Evolutionary conservation across 2,113 vertebrate genomes (phyloP).

Genomic region (Callorhinus ursinus): DNA sequence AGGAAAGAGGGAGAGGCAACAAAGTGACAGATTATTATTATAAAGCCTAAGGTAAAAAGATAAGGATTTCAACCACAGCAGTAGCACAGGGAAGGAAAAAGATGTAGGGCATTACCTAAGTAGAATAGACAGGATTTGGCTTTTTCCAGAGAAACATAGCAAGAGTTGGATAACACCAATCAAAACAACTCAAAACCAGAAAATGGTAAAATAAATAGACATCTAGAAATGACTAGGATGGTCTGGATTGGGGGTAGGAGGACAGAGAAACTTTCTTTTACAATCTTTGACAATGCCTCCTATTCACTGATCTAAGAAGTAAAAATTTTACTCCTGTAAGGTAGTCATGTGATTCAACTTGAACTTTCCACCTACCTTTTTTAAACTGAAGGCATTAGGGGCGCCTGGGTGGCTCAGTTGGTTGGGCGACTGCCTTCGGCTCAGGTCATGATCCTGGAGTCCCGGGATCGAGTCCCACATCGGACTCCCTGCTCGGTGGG

Average conservation of each 20-base stretch:
- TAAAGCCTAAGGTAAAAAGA: not conserved
- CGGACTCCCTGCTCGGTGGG: too few relatives aligned
- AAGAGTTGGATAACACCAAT: not conserved
- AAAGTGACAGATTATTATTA: not conserved
- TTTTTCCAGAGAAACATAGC: slow-evolving; percentile 46
- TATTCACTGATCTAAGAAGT: slow-evolving; percentile 32
- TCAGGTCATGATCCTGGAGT: too few relatives aligned
- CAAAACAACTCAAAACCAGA: slow-evolving; percentile 46
- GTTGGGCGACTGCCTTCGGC: too few relatives aligned
- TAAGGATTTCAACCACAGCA: not conserved
- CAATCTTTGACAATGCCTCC: not conserved
- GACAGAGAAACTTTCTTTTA: not conserved
- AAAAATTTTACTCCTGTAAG: slow-evolving; percentile 7
- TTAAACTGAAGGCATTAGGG: not conserved
- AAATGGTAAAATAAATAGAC: slow-evolving; percentile 26
- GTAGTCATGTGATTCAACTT: not conserved
- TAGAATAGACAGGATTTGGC: not conserved
- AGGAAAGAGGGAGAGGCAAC: not conserved
- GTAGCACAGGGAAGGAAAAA: not conserved
- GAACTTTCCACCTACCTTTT: slow-evolving; percentile 29
- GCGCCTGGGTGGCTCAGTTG: too few relatives aligned
- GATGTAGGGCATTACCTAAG: not conserved
- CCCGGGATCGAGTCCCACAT: too few relatives aligned
- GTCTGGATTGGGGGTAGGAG: not conserved
- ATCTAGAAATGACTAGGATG: slow-evolving; percentile 29